These are phyloP conservation scores for Tipula lateralis DNA, from an alignment of 2,888 invertebrate genomes.

Conservation along the genomic window DNA sequence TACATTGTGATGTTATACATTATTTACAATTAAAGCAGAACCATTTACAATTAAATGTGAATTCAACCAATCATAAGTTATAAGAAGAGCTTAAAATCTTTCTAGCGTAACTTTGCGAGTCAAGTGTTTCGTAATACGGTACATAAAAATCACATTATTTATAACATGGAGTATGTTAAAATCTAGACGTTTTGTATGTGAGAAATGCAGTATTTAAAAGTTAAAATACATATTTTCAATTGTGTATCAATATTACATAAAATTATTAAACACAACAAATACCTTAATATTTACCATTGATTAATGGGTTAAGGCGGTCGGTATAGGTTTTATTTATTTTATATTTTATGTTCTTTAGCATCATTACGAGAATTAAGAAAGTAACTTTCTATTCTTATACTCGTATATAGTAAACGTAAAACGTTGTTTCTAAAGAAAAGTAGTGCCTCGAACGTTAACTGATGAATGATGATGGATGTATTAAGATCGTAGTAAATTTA, in stretches of 20 bases:
- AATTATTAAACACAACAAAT: background rate
- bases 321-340: background rate
- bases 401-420: too few species aligned
- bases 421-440: background rate
- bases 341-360: background rate
- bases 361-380: slow-evolving; percentile 3
- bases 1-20: background rate
- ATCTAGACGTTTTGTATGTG: background rate
- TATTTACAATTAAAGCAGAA: background rate
- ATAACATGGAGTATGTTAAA: background rate
- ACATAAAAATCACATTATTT: background rate
- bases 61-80: background rate
- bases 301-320: background rate
- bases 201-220: background rate
- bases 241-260: background rate
- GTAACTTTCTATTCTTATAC: slow-evolving; percentile 3
- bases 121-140: background rate
- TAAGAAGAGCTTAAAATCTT: background rate
- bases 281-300: background rate
- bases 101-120: background rate
- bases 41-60: background rate
- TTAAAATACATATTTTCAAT: background rate
- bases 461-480: background rate
- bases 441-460: background rate
- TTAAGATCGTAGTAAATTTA: background rate